Evolutionary conservation across 2,797 vertebrate genomes (phyloP).

Genomic region (Enteromius viviparus): DNA sequence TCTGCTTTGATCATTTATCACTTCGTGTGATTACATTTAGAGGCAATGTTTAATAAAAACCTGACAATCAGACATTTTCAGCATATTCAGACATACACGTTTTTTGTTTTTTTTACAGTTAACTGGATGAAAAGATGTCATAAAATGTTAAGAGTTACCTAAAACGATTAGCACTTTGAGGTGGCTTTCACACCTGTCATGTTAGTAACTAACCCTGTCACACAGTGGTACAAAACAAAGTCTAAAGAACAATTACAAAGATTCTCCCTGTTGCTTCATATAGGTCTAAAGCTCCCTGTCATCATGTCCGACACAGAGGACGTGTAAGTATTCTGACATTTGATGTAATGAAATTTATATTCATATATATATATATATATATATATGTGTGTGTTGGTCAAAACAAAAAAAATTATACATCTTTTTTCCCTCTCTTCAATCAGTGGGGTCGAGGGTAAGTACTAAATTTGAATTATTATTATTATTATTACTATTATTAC

Average conservation of each 20-base stretch:
- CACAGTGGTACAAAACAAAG: neutral
- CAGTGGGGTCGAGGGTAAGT: constrained; percentile 91
- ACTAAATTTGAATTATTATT: neutral
- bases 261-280: constrained; percentile 47
- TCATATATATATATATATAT: neutral
- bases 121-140: neutral
- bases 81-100: neutral
- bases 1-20: neutral
- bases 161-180: constrained; percentile 7
- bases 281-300: constrained; percentile 75
- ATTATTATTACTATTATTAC: neutral
- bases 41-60: no score
- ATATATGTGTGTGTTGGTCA: neutral
- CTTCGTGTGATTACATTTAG: neutral
- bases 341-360: neutral
- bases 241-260: constrained; percentile 2
- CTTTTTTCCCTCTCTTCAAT: constrained; percentile 51
- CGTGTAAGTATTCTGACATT: constrained; percentile 80
- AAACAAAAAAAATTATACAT: neutral
- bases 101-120: constrained; percentile 5
- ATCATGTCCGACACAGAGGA: constrained; percentile 93
- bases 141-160: constrained; percentile 7
- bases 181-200: constrained; percentile 8
- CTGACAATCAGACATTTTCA: neutral
- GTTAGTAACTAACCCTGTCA: neutral